Conservation (phyloP, 92 coral and sea anemone genomes). For the Pocillopora meandrina region DNA sequence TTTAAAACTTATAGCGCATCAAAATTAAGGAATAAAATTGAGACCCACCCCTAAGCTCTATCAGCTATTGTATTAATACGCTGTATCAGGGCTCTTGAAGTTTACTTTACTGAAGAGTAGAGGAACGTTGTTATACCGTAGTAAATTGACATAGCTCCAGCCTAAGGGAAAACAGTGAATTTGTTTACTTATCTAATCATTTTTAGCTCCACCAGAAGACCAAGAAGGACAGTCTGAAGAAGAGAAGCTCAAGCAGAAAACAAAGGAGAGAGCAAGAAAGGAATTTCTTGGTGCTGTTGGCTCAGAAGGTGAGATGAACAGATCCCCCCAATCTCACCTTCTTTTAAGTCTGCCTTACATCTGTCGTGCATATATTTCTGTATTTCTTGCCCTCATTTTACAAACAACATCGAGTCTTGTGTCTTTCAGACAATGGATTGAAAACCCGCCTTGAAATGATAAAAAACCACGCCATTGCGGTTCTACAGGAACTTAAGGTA, state of each 20-base stretch:
- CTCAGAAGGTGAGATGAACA: conserved; percentile 69
- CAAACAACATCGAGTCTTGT: not conserved
- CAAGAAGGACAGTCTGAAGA: conserved; percentile 87
- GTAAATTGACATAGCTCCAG: not conserved
- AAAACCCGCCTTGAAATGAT: conserved; percentile 90
- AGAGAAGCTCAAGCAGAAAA: conserved; percentile 77
- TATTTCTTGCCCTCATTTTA: not conserved
- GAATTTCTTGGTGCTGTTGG: conserved; percentile 93
- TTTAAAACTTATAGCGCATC: too few species aligned
- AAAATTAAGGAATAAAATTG: too few species aligned
- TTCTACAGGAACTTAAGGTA: conserved; percentile 95
- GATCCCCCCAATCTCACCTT: too few species aligned
- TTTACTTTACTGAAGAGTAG: too few species aligned
- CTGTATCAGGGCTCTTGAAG: too few species aligned
- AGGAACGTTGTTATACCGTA: too few species aligned
- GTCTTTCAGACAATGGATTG: conserved; percentile 71
- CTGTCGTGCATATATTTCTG: too few species aligned
- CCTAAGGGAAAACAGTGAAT: not conserved
- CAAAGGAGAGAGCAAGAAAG: conserved; percentile 77
- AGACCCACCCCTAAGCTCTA: too few species aligned
- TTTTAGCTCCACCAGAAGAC: conserved; percentile 75
- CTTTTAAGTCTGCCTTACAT: too few species aligned
- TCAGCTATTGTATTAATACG: too few species aligned
- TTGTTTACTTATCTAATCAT: not conserved
- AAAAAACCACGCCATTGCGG: conserved; percentile 81